Evolutionary conservation across 2,797 vertebrate genomes (phyloP), one percentile per base, ranked within the genome.

Genomic region (Tragelaphus oryx): DNA sequence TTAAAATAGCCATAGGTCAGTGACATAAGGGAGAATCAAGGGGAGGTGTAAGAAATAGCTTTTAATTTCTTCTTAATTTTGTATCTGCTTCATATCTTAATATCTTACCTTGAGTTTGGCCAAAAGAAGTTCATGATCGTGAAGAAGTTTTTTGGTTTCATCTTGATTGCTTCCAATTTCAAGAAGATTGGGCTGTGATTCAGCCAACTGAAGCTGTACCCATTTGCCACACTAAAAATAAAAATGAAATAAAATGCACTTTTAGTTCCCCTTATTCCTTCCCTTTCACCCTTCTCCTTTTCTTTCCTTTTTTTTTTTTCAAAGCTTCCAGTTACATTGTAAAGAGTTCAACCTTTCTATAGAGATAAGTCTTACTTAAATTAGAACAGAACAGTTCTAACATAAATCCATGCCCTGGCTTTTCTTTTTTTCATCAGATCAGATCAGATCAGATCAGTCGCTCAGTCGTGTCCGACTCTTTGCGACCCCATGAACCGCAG

Each of bases 91-190:
- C n/a, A 20, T 3, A 78, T 92, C 33, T 13, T 41, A 71, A 33
- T 46, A 11, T 52, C 97, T 98, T 98, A 99, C 99, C 99, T 99
- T 99, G 74, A 99, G 99, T 91, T 99, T 99, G 80, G 97, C 97
- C 90, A 99, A 98, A 75, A 99, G 99, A 89, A 99, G 98, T 97
- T 99, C 98, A 41, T 99, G 99, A 84, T 99, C 99, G 65, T 98
- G 98, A 54, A 99, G 98, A 62, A 99, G 98, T 18, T 98, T 99
- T 97, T 98, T 98, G 88, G 98, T 98, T 94, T 99, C 99, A 59
- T 99, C 98, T 97, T 98, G 99, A 98, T 98, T 99, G 78, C 98
- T 98, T 68, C 99, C 99, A 48, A 99, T 99, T 98, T 99, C 99
- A 97, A 99, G 98, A 94, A 99, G 98, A 97, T 99, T 99, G n/a